phyloP scores from a whole-genome alignment of 64 coral and sea anemone genomes.

The Stylophora pistillata region DNA sequence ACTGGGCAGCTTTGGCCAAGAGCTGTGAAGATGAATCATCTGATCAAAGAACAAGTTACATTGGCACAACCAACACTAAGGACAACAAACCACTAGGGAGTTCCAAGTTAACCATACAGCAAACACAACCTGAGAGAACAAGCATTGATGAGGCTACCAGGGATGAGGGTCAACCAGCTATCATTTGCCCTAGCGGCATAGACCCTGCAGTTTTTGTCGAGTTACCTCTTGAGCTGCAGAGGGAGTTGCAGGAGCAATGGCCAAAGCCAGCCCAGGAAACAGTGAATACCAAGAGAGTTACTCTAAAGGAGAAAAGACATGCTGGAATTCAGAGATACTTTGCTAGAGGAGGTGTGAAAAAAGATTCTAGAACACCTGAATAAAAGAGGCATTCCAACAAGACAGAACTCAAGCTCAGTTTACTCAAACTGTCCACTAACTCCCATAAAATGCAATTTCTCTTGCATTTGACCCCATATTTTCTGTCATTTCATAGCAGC shows the following conservation, averaged over 20 bases:
- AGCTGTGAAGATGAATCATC: not conserved
- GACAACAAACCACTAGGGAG: not conserved
- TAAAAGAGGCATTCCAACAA: no score
- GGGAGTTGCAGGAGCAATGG: conserved; percentile 26
- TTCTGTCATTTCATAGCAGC: no score
- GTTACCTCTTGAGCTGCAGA: conserved; percentile 42
- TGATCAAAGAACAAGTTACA: not conserved
- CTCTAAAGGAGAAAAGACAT: conserved; percentile 13
- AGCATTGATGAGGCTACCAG: not conserved
- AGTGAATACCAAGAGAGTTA: not conserved
- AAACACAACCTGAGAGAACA: not conserved
- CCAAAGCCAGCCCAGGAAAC: not conserved
- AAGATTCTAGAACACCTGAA: no score
- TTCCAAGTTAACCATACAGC: not conserved
- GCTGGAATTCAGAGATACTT: conserved; percentile 47
- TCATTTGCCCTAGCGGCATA: conserved; percentile 11
- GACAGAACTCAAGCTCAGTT: no score
- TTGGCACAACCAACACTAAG: not conserved
- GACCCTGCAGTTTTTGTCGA: conserved; percentile 44
- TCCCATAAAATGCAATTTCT: no score
- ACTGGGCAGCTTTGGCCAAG: not conserved
- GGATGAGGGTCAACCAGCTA: not conserved
- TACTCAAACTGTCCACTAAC: no score
- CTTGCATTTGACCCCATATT: no score
- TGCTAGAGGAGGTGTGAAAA: not conserved